Conservation (phyloP, 1,140 invertebrate species). For the Drosophila pachea region DNA sequence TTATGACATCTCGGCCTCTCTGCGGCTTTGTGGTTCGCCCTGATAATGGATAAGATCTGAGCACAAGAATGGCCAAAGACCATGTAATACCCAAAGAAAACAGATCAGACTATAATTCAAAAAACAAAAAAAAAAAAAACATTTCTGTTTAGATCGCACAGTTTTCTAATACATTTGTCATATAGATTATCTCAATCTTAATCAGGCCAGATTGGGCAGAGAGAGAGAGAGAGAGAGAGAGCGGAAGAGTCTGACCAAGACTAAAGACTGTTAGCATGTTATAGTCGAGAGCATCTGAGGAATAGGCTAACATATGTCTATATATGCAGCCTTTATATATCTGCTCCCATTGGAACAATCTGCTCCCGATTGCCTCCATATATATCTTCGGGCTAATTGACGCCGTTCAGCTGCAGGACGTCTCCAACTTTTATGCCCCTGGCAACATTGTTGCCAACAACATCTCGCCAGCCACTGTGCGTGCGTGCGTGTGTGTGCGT, state of each 20-base stretch:
- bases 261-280: too few species aligned
- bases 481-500: neutral
- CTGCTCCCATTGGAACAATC: too few species aligned
- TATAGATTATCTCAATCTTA: conserved; percentile 3
- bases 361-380: too few species aligned
- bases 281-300: too few species aligned
- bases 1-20: conserved; percentile 18
- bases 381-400: too few species aligned
- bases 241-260: too few species aligned
- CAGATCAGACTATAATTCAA: neutral
- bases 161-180: conserved; percentile 8
- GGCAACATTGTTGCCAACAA: conserved; percentile 45
- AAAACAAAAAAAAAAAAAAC: neutral
- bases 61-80: conserved; percentile 11
- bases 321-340: too few species aligned
- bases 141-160: neutral
- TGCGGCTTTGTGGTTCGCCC: neutral
- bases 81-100: conserved; percentile 10
- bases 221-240: too few species aligned
- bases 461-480: conserved; percentile 5
- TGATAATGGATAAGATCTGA: conserved; percentile 7
- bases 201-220: neutral
- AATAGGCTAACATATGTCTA: too few species aligned
- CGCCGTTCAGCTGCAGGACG: neutral
- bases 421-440: neutral